phyloP scores from a whole-genome alignment of 1,140 invertebrate genomes.

The Trichonephila clavata region DNA sequence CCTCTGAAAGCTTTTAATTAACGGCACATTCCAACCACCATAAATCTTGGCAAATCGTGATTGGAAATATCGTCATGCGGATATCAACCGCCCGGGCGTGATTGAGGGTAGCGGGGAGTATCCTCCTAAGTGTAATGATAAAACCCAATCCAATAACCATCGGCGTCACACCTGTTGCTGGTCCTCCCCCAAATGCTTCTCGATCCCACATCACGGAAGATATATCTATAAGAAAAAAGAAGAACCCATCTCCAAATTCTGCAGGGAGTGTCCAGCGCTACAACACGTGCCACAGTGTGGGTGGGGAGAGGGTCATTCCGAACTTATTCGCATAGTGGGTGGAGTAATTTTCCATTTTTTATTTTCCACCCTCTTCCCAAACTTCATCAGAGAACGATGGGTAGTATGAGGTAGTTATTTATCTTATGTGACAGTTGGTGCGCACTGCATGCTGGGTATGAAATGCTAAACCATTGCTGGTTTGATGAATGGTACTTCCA shows the following conservation, averaged over 20 bases:
- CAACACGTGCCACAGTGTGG: constrained; percentile 58
- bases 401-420: constrained; percentile 64
- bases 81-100: constrained; percentile 25
- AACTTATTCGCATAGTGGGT: constrained; percentile 57
- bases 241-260: not conserved
- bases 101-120: constrained; percentile 41
- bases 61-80: constrained; percentile 34
- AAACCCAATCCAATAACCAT: constrained; percentile 67
- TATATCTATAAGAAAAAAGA: not conserved
- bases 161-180: constrained; percentile 60
- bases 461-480: constrained; percentile 45
- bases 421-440: constrained; percentile 46
- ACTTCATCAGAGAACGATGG: constrained; percentile 56
- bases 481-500: constrained; percentile 37
- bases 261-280: constrained; percentile 44
- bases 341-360: constrained; percentile 64
- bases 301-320: constrained; percentile 61
- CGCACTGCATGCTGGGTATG: not conserved
- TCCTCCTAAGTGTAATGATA: constrained; percentile 47
- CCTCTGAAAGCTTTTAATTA: constrained; percentile 50
- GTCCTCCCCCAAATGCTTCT: constrained; percentile 35
- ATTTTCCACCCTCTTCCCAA: constrained; percentile 27
- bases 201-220: constrained; percentile 6
- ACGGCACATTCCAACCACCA: not conserved
- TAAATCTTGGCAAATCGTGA: constrained; percentile 51